Evolutionary conservation across 2,113 vertebrate species (phyloP), one percentile per base, ranked within the genome.

Genomic region (Agapornis roseicollis): DNA sequence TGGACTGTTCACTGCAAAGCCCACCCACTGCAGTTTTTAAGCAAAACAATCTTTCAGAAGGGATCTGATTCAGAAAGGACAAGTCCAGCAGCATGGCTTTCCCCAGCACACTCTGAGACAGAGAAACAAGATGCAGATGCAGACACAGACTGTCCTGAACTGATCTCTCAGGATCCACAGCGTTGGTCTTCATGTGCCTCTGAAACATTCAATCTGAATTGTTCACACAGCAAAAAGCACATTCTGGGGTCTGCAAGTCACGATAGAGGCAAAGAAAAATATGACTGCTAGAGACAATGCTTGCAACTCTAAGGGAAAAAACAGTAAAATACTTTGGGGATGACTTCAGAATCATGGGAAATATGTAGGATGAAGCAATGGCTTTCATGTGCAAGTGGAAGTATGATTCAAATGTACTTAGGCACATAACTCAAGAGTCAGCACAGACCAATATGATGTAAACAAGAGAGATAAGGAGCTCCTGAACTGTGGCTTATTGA

Each of bases 301-400:
- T 73, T 77, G 76, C 50, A 95, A 60, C 52, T 60, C 17, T 50
- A 72, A 55, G n/a, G 39, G 79, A 68, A 95, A 89, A 96, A 79
- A 1, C 0, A 49, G 12, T 47, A 72, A 84, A 94, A 64, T 49
- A 83, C 37, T 92, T 72, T 28, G 13, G 46, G 31, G 76, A 74
- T 81, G 8, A 89, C 44, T 92, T 86, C 88, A 89, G 83, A 93
- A 96, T 79, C 83, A 90, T 35, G 52, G 37, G 74, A 92, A 96
- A 83, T 63, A 91, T 16, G 58, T 60, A 83, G 29, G n/a, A 91
- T 47, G 83, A 93, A 93, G 79, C 80, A 84, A 78, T 7, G 35
- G 71, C 77, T 92, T 94, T 95, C 89, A 90, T 22, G 53, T 74
- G 27, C 55, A 41, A 84, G 71, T 46, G 27, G 46, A 96, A 85